Conservation (phyloP, 1,140 invertebrate genomes). For the Drosophila pectinifera region DNA sequence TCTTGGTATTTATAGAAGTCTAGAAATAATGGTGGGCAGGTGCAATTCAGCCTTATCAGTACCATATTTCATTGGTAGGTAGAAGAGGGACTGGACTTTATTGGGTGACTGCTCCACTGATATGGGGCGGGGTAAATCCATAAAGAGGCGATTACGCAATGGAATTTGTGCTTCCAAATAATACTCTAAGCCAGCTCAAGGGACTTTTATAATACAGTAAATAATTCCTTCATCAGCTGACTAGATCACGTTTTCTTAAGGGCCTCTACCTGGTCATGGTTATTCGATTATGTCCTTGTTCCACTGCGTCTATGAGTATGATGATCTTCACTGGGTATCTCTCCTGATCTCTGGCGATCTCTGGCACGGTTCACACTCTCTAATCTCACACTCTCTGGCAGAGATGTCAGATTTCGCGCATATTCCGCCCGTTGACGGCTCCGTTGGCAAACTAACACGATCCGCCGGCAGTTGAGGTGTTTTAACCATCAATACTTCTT, state of each 20-base stretch:
- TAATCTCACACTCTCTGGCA: conserved; percentile 10
- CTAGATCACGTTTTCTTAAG: background rate
- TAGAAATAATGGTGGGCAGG: conserved; percentile 23
- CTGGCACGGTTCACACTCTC: conserved; percentile 9
- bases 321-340: conserved; percentile 26
- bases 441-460: conserved; percentile 71
- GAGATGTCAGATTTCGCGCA: conserved; percentile 45
- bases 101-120: conserved; percentile 30
- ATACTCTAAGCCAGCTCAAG: background rate
- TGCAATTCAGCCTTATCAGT: conserved; percentile 53
- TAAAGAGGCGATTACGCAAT: conserved; percentile 68
- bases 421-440: conserved; percentile 65
- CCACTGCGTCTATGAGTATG: background rate
- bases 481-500: conserved; percentile 78
- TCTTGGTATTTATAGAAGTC: conserved; percentile 39
- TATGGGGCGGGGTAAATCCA: conserved; percentile 55
- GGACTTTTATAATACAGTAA: background rate
- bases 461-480: conserved; percentile 60
- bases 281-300: conserved; percentile 36
- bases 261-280: conserved; percentile 34
- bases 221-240: background rate
- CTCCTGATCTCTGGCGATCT: conserved; percentile 3
- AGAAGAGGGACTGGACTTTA: conserved; percentile 41
- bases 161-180: background rate
- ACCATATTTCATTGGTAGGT: conserved; percentile 42